Conservation (phyloP, 2,797 vertebrate genomes). For the Leptatherina wallacei region DNA sequence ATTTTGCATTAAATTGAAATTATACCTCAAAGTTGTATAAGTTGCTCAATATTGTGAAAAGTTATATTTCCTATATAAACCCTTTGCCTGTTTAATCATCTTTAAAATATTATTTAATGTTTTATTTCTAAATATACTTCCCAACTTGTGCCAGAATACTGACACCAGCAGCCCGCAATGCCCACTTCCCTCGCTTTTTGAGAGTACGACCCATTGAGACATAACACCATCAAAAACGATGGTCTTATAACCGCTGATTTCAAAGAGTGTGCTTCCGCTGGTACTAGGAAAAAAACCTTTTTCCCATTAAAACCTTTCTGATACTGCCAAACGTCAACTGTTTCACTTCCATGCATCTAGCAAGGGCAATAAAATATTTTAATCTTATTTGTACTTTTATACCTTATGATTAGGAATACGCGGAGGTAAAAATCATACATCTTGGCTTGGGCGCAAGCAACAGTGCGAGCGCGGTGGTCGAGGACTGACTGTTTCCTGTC, state of each 20-base stretch:
- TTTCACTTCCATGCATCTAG: fast-evolving
- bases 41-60: neutral
- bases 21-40: neutral
- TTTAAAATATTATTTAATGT: neutral
- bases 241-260: slow-evolving; percentile 71
- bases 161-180: neutral
- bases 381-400: fast-evolving
- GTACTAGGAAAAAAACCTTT: slow-evolving; percentile 57
- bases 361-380: fast-evolving
- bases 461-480: slow-evolving; percentile 54
- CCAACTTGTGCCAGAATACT: neutral
- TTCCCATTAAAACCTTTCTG: neutral
- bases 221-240: slow-evolving; percentile 84
- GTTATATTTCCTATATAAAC: neutral
- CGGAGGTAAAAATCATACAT: slow-evolving; percentile 62
- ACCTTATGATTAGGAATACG: neutral
- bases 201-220: neutral
- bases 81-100: neutral
- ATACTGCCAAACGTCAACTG: fast-evolving
- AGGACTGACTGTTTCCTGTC: slow-evolving; percentile 68
- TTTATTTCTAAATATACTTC: neutral
- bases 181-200: neutral
- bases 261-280: slow-evolving; percentile 68
- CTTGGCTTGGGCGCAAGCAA: neutral
- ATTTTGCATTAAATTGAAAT: neutral